Evolutionary conservation across 2,888 invertebrate genomes (phyloP).

Genomic region (Leptinotarsa peninsularis): DNA sequence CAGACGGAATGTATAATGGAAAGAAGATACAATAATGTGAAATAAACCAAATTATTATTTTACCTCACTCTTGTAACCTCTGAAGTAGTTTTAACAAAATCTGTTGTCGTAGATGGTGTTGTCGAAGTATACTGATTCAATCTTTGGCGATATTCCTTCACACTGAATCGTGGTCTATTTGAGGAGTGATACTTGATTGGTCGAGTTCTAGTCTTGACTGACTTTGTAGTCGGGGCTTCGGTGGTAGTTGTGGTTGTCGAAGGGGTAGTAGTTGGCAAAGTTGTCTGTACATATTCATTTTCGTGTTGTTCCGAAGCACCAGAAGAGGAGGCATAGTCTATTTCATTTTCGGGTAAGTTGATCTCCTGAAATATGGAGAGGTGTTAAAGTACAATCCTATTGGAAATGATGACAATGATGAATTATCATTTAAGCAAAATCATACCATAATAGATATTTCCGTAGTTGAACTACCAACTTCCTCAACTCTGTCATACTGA

Average conservation of each 20-base stretch:
- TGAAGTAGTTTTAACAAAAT: slow-evolving; percentile 39
- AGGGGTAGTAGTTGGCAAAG: slow-evolving; percentile 52
- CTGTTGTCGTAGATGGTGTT: slow-evolving; percentile 58
- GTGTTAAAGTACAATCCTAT: neutral
- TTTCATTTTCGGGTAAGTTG: slow-evolving; percentile 60
- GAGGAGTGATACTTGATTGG: slow-evolving; percentile 69
- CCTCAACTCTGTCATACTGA: neutral
- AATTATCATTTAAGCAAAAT: neutral
- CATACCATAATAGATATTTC: slow-evolving; percentile 19
- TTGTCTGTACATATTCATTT: slow-evolving; percentile 39
- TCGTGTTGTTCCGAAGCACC: slow-evolving; percentile 34
- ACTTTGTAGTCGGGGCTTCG: slow-evolving; percentile 57
- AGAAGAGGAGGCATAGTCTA: slow-evolving; percentile 55
- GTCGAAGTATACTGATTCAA: slow-evolving; percentile 70
- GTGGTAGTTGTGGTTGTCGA: slow-evolving; percentile 55
- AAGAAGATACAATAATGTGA: no score
- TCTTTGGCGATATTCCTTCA: slow-evolving; percentile 80
- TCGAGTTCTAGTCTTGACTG: slow-evolving; percentile 59
- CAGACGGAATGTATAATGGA: no score
- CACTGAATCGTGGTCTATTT: slow-evolving; percentile 79
- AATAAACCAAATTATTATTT: neutral
- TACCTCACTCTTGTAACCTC: slow-evolving; percentile 43
- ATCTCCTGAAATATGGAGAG: slow-evolving; percentile 35
- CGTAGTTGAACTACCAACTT: slow-evolving; percentile 3
- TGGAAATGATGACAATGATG: no score